Base-by-base conservation (phyloP, 1,140 invertebrate species). In the Drosophila simulans region DNA sequence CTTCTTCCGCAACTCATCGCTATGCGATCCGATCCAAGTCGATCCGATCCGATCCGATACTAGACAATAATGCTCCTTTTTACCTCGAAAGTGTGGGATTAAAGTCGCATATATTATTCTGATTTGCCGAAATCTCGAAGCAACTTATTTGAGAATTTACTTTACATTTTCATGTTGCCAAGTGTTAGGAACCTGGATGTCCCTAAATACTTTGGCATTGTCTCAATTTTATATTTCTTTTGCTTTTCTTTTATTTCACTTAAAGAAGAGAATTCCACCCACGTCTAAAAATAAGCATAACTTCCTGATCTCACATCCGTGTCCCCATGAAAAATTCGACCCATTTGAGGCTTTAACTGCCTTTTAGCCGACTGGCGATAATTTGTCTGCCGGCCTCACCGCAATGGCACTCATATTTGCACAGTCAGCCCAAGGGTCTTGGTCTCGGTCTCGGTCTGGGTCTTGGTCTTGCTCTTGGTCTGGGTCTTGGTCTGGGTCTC, bases 1-100 rank as follows among this genome's bases (percentile, higher is more conserved):
- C 80, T 58, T 70, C 69, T 69, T 78, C 74, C 69, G 45, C 59
- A 71, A 63, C 31, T 40, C 69, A 63, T 63, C 22, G 48, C 42
- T 49, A 70, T 25, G 52, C 42, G 34, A 63, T 34, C 53, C 15
- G 15, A 31, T 22, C 3, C 20, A 22, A 17, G 17, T 17, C 17
- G 17, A 17, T 17, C 17, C 17, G 1, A 15, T 22, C 1, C 20
- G 20, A 45, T 25, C 2, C 17, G 34, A 20, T 52, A 10, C 17
- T 15, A 53, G 12, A 53, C 13, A 35, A 13, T 43, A 20, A 43
- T 43, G 0, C 17, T 17, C 17, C 17, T 17, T 17, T 17, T 17
- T 17, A 17, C 17, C 17, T 17, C 17, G 17, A 17, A 17, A 17
- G 17, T 17, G 17, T 17, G 17, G 17, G 17, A 17, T 17, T 17